phyloP scores from a whole-genome alignment of 2,888 invertebrate species.

The Melitaea athalia region DNA sequence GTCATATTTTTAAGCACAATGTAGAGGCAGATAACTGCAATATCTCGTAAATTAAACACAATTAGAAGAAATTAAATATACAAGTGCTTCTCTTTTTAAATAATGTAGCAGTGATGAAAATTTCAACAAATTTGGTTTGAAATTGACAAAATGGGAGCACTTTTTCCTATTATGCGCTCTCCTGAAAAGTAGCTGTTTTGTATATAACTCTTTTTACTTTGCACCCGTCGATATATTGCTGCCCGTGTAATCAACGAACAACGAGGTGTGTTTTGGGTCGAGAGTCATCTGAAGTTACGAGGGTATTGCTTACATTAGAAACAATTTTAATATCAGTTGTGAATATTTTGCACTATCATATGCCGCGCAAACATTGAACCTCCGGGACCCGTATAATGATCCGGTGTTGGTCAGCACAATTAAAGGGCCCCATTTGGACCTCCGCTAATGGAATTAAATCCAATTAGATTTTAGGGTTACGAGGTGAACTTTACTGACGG shows the following conservation, averaged over 20 bases:
- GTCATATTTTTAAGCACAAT: too few species aligned
- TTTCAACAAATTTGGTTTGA: too few species aligned
- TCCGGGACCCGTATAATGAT: constrained; percentile 63
- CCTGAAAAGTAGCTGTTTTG: too few species aligned
- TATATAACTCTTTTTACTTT: too few species aligned
- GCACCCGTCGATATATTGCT: too few species aligned
- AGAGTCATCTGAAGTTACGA: constrained; percentile 29
- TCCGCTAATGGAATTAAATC: constrained; percentile 81
- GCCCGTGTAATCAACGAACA: constrained; percentile 59
- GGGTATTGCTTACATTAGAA: constrained; percentile 42
- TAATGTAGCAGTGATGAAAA: too few species aligned
- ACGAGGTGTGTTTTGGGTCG: constrained; percentile 23
- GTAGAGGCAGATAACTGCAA: too few species aligned
- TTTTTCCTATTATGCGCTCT: too few species aligned
- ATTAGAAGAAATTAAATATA: too few species aligned
- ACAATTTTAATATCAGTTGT: constrained; percentile 56
- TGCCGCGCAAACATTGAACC: constrained; percentile 52
- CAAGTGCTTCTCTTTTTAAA: too few species aligned
- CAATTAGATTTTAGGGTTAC: constrained; percentile 81
- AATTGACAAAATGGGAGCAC: too few species aligned
- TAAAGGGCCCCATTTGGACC: constrained; percentile 78
- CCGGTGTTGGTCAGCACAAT: constrained; percentile 77
- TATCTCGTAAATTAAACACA: too few species aligned
- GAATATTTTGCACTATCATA: constrained; percentile 47
- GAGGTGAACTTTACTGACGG: constrained; percentile 78